These are phyloP conservation scores for Dascyllus trimaculatus DNA, from an alignment of 2,113 vertebrate genomes.

Conservation along the genomic window DNA sequence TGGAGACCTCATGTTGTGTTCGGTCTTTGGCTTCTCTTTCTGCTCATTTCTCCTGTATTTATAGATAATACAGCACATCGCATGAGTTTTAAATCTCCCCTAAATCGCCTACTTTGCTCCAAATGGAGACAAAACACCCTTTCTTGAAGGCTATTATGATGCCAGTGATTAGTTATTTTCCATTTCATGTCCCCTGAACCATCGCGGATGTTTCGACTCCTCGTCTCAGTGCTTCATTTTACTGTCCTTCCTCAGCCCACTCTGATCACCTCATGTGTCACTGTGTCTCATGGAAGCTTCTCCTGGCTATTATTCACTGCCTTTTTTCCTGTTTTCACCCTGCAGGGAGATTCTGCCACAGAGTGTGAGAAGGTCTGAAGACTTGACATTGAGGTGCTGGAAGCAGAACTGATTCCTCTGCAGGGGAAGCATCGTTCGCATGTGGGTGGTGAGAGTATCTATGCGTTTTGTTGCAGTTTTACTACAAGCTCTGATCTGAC, in stretches of 20 bases:
- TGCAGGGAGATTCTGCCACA: slow-evolving; percentile 19
- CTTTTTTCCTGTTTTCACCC: slow-evolving; percentile 13
- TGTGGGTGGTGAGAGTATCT: slow-evolving; percentile 5
- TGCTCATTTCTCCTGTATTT: not conserved
- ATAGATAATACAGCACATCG: slow-evolving; percentile 31
- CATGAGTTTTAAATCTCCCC: slow-evolving; percentile 42
- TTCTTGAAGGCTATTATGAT: slow-evolving; percentile 65
- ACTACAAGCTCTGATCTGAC: not conserved
- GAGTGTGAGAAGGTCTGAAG: slow-evolving; percentile 35
- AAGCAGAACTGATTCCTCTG: slow-evolving; percentile 21
- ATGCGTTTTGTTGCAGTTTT: not conserved
- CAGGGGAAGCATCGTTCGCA: slow-evolving; percentile 3
- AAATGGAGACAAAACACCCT: slow-evolving; percentile 74
- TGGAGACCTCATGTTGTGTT: not conserved
- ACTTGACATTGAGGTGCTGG: slow-evolving; percentile 31
- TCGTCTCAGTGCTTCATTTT: slow-evolving; percentile 57
- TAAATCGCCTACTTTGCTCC: slow-evolving; percentile 50
- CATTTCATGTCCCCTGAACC: slow-evolving; percentile 72
- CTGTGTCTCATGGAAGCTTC: slow-evolving; percentile 50
- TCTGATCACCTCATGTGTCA: slow-evolving; percentile 70
- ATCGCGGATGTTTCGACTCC: slow-evolving; percentile 40
- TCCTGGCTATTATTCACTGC: slow-evolving; percentile 62
- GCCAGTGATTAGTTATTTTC: slow-evolving; percentile 73
- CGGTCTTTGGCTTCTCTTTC: slow-evolving; percentile 12
- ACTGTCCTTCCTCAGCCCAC: slow-evolving; percentile 52